Evolutionary conservation across 1,140 invertebrate species (phyloP).

Genomic region (Lerema accius): DNA sequence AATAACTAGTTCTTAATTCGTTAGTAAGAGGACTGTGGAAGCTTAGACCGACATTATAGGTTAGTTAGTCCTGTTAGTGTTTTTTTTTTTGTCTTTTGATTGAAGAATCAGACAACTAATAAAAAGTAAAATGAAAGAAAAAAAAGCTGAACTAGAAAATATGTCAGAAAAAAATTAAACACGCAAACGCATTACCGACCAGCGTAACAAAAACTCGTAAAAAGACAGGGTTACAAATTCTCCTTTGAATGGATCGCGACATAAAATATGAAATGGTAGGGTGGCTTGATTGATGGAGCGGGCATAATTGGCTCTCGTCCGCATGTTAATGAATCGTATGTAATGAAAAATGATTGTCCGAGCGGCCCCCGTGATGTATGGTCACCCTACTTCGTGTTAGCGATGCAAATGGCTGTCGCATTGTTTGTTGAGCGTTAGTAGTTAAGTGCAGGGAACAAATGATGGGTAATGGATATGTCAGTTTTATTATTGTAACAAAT

Average conservation of each 20-base stretch:
- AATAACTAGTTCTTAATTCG: no score
- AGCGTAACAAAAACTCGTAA: constrained; percentile 19
- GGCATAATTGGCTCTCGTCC: constrained; percentile 73
- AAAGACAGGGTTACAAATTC: constrained; percentile 22
- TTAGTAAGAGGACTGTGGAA: no score
- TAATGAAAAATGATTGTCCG: constrained; percentile 78
- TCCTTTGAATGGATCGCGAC: constrained; percentile 40
- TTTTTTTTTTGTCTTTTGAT: no score
- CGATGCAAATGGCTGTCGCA: constrained; percentile 47
- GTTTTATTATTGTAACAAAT: constrained; percentile 13
- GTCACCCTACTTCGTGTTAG: constrained; percentile 55
- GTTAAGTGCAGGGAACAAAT: constrained; percentile 14
- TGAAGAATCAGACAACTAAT: no score
- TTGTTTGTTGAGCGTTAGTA: constrained; percentile 40
- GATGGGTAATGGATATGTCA: constrained; percentile 22
- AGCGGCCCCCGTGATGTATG: constrained; percentile 51
- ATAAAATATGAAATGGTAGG: constrained; percentile 70
- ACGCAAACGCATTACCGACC: not conserved
- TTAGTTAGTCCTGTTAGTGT: no score
- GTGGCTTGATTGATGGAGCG: constrained; percentile 73
- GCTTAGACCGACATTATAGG: no score
- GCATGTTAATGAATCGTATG: constrained; percentile 75
- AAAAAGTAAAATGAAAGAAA: no score
- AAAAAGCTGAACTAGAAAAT: no score
- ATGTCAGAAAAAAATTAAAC: not conserved